phyloP scores from a whole-genome alignment of 2,888 invertebrate species.

The Leptinotarsa haldemani region DNA sequence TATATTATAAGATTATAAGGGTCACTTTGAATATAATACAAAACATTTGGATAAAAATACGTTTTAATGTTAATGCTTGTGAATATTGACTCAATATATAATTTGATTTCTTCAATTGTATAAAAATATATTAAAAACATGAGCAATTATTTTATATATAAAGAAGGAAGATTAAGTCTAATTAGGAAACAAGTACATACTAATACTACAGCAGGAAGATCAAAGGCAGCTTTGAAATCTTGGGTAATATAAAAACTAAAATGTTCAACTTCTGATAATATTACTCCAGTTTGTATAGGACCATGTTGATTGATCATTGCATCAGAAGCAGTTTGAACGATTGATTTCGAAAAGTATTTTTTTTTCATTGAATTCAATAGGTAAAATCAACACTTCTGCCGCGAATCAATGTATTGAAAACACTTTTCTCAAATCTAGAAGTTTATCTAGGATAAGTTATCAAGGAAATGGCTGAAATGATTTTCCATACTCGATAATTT shows the following conservation, averaged over 20 bases:
- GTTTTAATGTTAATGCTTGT: constrained; percentile 4
- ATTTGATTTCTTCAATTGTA: not conserved
- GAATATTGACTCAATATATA: not conserved
- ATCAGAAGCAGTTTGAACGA: too few relatives aligned
- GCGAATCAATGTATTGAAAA: too few relatives aligned
- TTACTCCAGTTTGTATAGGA: too few relatives aligned
- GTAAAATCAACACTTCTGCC: too few relatives aligned
- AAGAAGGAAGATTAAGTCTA: not conserved
- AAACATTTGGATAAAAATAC: not conserved
- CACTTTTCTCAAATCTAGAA: too few relatives aligned
- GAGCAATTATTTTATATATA: constrained; percentile 9
- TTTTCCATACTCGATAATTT: too few relatives aligned
- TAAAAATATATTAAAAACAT: constrained; percentile 1
- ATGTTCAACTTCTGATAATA: not conserved
- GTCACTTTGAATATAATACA: constrained; percentile 13
- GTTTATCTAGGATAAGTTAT: too few relatives aligned
- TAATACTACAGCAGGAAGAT: constrained; percentile 24
- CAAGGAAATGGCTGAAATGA: too few relatives aligned
- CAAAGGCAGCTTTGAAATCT: constrained; percentile 1
- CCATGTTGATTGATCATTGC: too few relatives aligned
- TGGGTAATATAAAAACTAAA: not conserved
- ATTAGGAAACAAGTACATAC: constrained; percentile 3
- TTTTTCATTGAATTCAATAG: too few relatives aligned
- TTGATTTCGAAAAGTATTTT: too few relatives aligned
- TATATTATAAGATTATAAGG: constrained; percentile 6